These are phyloP conservation scores for Leptura quadrifasciata DNA, from an alignment of 2,888 invertebrate genomes.

Conservation along the genomic window DNA sequence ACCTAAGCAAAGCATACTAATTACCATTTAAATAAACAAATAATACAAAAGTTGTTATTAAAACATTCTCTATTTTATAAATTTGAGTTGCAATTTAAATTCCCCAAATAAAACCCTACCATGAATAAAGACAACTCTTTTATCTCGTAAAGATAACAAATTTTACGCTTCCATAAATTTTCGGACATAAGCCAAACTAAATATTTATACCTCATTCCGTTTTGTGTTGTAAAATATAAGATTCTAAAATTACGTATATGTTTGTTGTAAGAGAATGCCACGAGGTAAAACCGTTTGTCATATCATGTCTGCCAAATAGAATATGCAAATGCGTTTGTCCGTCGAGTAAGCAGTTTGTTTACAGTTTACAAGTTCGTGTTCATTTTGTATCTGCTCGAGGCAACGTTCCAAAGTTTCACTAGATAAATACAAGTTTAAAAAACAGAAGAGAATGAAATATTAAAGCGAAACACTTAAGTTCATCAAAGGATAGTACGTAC, in stretches of 20 bases:
- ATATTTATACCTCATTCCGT: conserved; percentile 16
- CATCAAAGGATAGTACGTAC: too few relatives aligned
- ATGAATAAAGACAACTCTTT: not conserved
- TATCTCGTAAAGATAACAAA: not conserved
- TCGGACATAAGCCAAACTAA: conserved; percentile 9
- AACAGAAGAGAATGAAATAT: not conserved
- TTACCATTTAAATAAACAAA: too few relatives aligned
- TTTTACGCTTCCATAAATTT: conserved; percentile 30
- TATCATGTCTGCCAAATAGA: conserved; percentile 30
- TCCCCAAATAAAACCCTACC: too few relatives aligned
- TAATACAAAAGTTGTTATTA: too few relatives aligned
- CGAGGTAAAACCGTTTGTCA: conserved; percentile 35
- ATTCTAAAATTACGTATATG: conserved; percentile 33
- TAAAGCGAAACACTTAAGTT: too few relatives aligned
- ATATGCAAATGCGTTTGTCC: conserved; percentile 42
- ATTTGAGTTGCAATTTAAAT: too few relatives aligned
- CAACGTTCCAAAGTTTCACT: conserved; percentile 26
- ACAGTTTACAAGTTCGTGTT: conserved; percentile 37
- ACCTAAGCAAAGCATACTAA: too few relatives aligned
- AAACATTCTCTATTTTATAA: too few relatives aligned
- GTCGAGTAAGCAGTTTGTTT: conserved; percentile 42
- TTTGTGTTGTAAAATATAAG: conserved; percentile 24
- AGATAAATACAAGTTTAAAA: conserved; percentile 27
- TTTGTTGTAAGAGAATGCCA: conserved; percentile 17
- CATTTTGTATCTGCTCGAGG: conserved; percentile 37